Conservation (phyloP, 1,140 invertebrate genomes). For the Caerostris darwini region DNA sequence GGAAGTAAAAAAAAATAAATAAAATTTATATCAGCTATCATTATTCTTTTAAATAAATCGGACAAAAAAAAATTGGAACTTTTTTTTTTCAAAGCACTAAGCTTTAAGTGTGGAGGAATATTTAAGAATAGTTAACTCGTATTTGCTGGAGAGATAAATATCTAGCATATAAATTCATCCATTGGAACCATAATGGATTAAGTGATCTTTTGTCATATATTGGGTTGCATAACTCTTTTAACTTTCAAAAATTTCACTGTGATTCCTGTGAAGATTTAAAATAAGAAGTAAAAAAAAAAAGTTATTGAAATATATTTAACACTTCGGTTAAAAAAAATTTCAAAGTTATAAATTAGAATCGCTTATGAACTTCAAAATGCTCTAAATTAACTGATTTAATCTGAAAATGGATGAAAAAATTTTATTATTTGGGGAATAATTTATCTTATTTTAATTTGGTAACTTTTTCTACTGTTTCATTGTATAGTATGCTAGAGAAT, state of each 20-base stretch:
- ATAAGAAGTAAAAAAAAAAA: no score
- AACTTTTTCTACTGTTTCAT: no score
- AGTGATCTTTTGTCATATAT: constrained; percentile 25
- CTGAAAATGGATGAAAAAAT: no score
- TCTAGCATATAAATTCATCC: constrained; percentile 46
- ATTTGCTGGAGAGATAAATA: constrained; percentile 54
- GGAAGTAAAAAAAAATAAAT: constrained; percentile 62
- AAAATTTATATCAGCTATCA: constrained; percentile 61
- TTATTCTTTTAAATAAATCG: constrained; percentile 68
- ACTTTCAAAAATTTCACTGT: neutral
- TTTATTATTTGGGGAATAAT: no score
- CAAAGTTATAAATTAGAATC: no score
- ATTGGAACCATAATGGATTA: constrained; percentile 18
- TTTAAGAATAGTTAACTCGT: constrained; percentile 40
- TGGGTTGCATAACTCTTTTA: neutral
- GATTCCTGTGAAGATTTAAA: neutral
- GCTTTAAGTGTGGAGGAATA: neutral
- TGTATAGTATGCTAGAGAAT: no score
- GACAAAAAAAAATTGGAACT: neutral
- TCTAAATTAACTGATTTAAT: no score
- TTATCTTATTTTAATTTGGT: no score
- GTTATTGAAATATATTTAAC: no score
- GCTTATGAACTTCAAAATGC: no score
- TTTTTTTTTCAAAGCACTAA: neutral
- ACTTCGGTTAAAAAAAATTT: no score